Evolutionary conservation across 2,888 invertebrate genomes (phyloP).

Genomic region (Tipula vernalis): DNA sequence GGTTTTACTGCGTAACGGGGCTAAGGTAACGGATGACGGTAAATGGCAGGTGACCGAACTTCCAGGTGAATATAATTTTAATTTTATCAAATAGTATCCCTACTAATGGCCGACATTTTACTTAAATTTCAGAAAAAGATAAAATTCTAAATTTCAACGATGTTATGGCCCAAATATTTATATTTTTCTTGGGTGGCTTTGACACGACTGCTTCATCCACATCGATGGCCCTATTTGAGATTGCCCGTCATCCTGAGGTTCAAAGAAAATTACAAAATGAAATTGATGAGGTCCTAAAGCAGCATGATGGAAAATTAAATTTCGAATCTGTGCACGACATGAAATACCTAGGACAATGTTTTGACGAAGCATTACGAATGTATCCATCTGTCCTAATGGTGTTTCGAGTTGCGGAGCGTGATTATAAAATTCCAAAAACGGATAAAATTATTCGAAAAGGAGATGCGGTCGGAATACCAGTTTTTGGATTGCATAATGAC

Average conservation of each 20-base stretch:
- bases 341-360: constrained; percentile 15
- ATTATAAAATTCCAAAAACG: neutral
- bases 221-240: neutral
- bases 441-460: neutral
- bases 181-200: neutral
- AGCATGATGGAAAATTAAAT: constrained; percentile 7
- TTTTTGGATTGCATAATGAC: neutral
- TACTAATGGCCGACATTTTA: neutral
- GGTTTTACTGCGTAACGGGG: neutral
- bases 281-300: neutral
- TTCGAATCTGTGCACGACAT: neutral
- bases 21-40: neutral
- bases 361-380: neutral
- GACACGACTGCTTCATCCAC: neutral
- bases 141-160: neutral
- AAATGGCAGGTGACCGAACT: neutral
- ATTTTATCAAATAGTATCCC: neutral
- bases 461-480: neutral
- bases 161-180: neutral
- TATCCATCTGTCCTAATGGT: neutral
- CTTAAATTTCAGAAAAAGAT: neutral
- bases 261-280: neutral
- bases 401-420: neutral
- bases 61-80: neutral
- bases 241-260: neutral